These are phyloP conservation scores for Solenopsis fugax DNA, from an alignment of 1,140 invertebrate species.

Conservation along the genomic window DNA sequence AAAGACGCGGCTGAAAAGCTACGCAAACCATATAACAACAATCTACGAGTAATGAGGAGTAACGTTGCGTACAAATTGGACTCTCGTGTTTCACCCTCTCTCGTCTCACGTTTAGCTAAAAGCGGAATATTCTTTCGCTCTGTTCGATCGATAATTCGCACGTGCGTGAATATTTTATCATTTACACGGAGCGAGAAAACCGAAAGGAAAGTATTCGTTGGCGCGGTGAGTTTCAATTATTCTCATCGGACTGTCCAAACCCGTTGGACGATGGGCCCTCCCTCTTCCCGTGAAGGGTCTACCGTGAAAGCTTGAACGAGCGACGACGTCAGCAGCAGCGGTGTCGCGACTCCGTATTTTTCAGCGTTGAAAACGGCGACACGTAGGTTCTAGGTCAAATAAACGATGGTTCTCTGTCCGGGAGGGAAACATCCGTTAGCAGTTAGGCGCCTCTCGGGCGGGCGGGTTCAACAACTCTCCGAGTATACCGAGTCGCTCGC, in stretches of 20 bases:
- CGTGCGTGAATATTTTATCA: background rate
- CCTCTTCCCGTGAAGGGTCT: background rate
- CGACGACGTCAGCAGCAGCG: too few species aligned
- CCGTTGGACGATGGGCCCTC: too few species aligned
- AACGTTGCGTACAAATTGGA: conserved; percentile 33
- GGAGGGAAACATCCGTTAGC: background rate
- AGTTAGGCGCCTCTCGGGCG: background rate
- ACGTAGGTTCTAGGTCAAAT: background rate
- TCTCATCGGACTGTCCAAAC: background rate
- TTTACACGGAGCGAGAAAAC: background rate
- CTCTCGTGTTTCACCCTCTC: background rate
- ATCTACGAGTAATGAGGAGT: conserved; percentile 12
- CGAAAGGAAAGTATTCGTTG: background rate
- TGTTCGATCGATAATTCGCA: background rate
- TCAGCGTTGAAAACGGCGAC: background rate
- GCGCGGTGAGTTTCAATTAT: background rate
- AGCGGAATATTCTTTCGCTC: background rate
- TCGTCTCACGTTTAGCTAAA: background rate
- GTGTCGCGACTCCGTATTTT: background rate
- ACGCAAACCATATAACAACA: conserved; percentile 8
- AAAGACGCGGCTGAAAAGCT: background rate
- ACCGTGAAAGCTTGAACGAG: background rate
- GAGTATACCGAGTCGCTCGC: background rate
- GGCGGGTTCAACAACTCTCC: background rate
- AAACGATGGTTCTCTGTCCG: background rate